Percentiles rank a stretch among this genome's conserved stretches.
Conservation (phyloP, 2,888 invertebrate genomes). For the Neoitamus cyanurus region DNA sequence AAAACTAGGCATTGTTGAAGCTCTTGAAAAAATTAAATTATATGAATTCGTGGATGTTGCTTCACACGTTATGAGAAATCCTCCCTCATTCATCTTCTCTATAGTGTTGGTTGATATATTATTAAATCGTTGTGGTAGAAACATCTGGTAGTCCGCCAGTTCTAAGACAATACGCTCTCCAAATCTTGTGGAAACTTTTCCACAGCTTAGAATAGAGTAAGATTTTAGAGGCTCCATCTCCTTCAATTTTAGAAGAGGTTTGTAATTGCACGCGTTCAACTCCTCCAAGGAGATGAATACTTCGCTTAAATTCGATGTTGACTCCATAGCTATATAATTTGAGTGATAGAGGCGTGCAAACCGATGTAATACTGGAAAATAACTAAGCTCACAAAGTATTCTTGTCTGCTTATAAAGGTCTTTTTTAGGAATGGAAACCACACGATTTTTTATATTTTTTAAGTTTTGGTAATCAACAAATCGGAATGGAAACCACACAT, state of each 20-base stretch:
- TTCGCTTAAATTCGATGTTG: not conserved
- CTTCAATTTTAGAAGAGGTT: not conserved
- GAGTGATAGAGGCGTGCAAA: too few species aligned
- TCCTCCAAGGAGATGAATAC: not conserved
- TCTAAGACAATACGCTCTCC: not conserved
- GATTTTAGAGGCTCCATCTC: not conserved
- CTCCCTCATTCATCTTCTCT: too few species aligned
- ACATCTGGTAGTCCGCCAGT: not conserved
- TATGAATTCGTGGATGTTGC: too few species aligned
- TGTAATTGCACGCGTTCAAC: not conserved
- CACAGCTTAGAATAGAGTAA: not conserved
- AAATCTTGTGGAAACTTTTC: not conserved
- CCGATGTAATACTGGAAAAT: constrained; percentile 23
- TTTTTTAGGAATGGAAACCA: constrained; percentile 33
- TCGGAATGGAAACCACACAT: too few species aligned
- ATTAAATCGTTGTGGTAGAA: not conserved
- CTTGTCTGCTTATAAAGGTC: constrained; percentile 47
- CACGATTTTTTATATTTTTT: too few species aligned
- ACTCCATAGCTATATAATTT: too few species aligned
- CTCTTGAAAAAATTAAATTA: too few species aligned
- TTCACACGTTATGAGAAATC: too few species aligned
- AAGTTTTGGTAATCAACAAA: too few species aligned
- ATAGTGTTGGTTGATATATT: too few species aligned
- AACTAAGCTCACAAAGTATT: too few species aligned
- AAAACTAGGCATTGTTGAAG: too few species aligned